phyloP scores from a whole-genome alignment of 2,113 vertebrate species.

The Perca flavescens region DNA sequence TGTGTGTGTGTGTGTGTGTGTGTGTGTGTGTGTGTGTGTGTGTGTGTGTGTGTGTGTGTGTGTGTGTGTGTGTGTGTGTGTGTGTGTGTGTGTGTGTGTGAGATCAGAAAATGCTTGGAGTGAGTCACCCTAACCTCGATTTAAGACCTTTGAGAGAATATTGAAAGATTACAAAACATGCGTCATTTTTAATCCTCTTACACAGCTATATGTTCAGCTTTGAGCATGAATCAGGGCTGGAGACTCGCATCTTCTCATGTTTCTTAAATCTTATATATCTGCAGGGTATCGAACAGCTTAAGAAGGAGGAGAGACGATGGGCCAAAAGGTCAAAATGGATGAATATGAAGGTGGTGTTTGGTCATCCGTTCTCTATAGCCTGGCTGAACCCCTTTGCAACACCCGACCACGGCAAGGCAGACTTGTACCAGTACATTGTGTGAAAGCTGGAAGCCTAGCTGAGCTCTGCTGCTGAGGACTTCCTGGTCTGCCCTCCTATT shows the following conservation, averaged over 20 bases:
- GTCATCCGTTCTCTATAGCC: constrained; percentile 95
- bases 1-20: neutral
- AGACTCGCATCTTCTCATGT: neutral
- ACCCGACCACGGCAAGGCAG: constrained; percentile 96
- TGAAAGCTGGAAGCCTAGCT: constrained; percentile 79
- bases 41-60: neutral
- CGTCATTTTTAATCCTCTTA: constrained; percentile 3
- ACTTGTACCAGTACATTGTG: constrained; percentile 97
- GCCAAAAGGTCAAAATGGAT: constrained; percentile 98
- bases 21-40: neutral
- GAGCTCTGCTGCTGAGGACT: constrained; percentile 33
- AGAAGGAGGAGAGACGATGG: constrained; percentile 99
- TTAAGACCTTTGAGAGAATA: constrained; percentile 2
- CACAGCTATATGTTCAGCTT: neutral
- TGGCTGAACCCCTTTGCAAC: constrained; percentile 96
- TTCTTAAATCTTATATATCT: constrained; percentile 76
- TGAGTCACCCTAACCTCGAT: constrained; percentile 27
- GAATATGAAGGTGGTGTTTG: constrained; percentile 99
- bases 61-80: neutral
- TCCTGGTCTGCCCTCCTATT: neutral
- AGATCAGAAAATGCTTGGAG: neutral
- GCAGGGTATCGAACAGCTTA: constrained; percentile 99
- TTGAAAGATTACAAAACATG: neutral
- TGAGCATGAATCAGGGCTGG: neutral
- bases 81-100: neutral